Percentiles rank a stretch among this genome's conserved stretches.
Conservation (phyloP, 2,113 vertebrate genomes). For the Bubo bubo region DNA sequence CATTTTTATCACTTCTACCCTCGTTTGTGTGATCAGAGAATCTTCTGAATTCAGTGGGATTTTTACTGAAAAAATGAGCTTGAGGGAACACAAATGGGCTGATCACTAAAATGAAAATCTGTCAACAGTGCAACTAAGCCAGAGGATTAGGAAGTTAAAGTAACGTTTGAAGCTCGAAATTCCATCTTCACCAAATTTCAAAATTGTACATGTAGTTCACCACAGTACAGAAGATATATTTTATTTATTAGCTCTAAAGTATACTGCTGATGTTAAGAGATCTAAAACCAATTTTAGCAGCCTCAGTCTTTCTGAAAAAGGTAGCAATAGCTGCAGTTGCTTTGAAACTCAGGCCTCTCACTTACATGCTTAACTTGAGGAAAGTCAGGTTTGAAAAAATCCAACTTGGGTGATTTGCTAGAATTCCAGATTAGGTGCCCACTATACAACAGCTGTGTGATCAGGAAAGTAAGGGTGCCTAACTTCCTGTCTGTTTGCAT, state of each 20-base stretch:
- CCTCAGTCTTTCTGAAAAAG: neutral
- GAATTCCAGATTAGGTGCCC: neutral
- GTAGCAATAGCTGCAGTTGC: neutral
- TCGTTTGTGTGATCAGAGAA: neutral
- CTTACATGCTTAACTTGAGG: neutral
- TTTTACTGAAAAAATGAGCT: neutral
- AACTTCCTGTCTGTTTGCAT: neutral
- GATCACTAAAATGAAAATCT: neutral
- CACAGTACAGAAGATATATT: neutral
- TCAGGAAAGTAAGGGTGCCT: neutral
- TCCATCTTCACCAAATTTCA: neutral
- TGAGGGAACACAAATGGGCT: neutral
- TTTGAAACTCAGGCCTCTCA: neutral
- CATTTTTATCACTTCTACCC: neutral
- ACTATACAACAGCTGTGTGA: neutral
- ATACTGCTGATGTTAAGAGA: neutral
- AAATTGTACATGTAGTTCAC: neutral
- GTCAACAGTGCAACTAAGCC: neutral
- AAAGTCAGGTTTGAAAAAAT: neutral
- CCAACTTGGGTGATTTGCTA: neutral
- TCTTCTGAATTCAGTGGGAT: neutral
- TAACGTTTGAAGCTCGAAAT: neutral
- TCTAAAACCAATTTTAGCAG: neutral
- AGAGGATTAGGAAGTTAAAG: neutral
- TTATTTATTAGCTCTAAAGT: neutral